phyloP scores from a whole-genome alignment of 2,888 invertebrate genomes.

The Lasius platythorax region DNA sequence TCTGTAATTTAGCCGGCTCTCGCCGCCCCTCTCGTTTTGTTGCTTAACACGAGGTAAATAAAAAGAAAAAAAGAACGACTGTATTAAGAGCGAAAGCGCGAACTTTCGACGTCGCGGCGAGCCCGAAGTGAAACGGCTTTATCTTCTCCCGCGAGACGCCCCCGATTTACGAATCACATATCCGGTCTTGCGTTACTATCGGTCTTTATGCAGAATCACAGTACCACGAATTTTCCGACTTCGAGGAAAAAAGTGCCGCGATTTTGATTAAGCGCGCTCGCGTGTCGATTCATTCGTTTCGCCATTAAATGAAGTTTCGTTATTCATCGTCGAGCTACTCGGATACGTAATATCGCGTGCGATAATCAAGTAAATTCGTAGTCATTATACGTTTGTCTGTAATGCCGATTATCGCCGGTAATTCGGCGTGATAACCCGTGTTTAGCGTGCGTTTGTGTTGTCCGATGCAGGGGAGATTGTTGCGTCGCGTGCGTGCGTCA shows the following conservation, averaged over 20 bases:
- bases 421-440: slow-evolving; percentile 53
- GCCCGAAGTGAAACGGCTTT: background rate
- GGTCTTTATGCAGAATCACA: background rate
- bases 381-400: slow-evolving; percentile 51
- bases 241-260: background rate
- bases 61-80: slow-evolving; percentile 50
- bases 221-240: background rate
- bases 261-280: slow-evolving; percentile 47
- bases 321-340: slow-evolving; percentile 23
- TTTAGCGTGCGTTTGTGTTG: slow-evolving; percentile 55
- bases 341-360: slow-evolving; percentile 49
- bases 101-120: slow-evolving; percentile 21
- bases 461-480: slow-evolving; percentile 32
- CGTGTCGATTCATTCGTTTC: slow-evolving; percentile 50
- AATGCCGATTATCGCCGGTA: slow-evolving; percentile 65
- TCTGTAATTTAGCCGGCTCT: slow-evolving; percentile 66
- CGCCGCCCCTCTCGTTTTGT: slow-evolving; percentile 51
- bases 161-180: slow-evolving; percentile 2
- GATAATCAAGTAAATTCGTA: slow-evolving; percentile 55
- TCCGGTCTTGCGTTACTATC: slow-evolving; percentile 1
- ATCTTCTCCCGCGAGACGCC: background rate
- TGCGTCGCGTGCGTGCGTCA: slow-evolving; percentile 23
- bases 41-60: slow-evolving; percentile 24
- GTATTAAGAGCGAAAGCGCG: slow-evolving; percentile 47
- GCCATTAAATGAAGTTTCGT: slow-evolving; percentile 46